Conservation (phyloP, 2,888 invertebrate species). For the Lochmaea capreae region DNA sequence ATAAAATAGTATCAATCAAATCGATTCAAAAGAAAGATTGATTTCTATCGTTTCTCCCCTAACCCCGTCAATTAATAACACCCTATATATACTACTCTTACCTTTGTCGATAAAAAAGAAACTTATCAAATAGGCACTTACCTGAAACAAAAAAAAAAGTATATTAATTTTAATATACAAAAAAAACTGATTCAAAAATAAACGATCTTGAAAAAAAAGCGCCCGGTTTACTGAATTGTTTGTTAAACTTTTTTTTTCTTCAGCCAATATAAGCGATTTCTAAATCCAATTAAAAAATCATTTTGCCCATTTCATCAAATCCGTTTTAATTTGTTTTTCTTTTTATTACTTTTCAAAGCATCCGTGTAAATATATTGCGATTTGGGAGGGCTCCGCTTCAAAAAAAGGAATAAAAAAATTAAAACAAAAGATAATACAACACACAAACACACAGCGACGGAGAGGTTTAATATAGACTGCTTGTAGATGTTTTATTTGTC, state of each 20-base stretch:
- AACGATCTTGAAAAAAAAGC: neutral
- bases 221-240: neutral
- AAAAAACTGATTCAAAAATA: neutral
- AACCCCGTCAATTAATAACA: no score
- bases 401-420: conserved; percentile 19
- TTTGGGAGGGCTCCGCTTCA: conserved; percentile 6
- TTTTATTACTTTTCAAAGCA: neutral
- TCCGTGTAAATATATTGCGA: conserved; percentile 27
- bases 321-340: conserved; percentile 5
- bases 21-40: no score
- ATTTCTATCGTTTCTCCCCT: no score
- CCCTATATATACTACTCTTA: no score
- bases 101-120: neutral
- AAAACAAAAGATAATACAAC: neutral
- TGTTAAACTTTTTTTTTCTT: neutral
- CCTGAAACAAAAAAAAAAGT: conserved; percentile 1
- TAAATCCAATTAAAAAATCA: conserved; percentile 6
- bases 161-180: neutral
- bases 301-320: conserved; percentile 9
- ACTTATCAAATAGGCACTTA: neutral
- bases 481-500: no score
- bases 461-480: neutral
- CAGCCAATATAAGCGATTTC: neutral
- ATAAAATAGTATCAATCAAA: no score
- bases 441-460: neutral